Evolutionary conservation across 2,113 vertebrate species (phyloP), one percentile per base, ranked within the genome.

Genomic region (Cebidichthys violaceus): DNA sequence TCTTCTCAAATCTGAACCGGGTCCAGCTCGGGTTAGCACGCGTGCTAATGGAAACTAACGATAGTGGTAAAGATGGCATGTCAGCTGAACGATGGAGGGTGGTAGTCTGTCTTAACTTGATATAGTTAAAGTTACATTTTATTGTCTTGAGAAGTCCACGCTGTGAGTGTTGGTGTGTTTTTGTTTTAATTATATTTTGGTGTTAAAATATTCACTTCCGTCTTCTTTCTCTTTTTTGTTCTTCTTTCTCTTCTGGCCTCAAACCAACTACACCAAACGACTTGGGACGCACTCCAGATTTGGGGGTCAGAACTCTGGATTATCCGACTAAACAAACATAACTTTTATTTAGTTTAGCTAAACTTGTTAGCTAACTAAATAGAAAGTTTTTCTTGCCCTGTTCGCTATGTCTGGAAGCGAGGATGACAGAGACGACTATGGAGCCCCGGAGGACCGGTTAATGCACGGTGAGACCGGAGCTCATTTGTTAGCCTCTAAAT

Each of bases 391-490:
- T 70, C 11, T 71, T 18, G 77, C 54, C 41, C 18, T 17, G 55
- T 66, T 31, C 78, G 77, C 77, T 67, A 96, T 96, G 95, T 96
- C 95, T 91, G 94, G 93, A 80, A 95, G 94, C 80, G 95, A 96
- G 31, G 95, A 96, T 10, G 95, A 95, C 39, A 89, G 94, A 62
- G 93, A 95, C 22, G 94, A 95, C 39, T 95, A 94, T 20, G 93
- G 93, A 91, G 84, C 91, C 68, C 77, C 87, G 4, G 94, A 93
- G 39, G 93, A 94, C 54, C 94, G 94, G 31, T 80, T 95, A 83
- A 45, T 95, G 62, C 95, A 94, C 89, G 95, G 95, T 96, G 92
- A 92, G 93, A 82, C 50, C 75, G 2, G 27, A 66, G 70, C 68
- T 87, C 69, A 20, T 60, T 79, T 83, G 83, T 88, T 89, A 91